phyloP scores from a whole-genome alignment of 2,888 invertebrate species.

The Cenopis cana region DNA sequence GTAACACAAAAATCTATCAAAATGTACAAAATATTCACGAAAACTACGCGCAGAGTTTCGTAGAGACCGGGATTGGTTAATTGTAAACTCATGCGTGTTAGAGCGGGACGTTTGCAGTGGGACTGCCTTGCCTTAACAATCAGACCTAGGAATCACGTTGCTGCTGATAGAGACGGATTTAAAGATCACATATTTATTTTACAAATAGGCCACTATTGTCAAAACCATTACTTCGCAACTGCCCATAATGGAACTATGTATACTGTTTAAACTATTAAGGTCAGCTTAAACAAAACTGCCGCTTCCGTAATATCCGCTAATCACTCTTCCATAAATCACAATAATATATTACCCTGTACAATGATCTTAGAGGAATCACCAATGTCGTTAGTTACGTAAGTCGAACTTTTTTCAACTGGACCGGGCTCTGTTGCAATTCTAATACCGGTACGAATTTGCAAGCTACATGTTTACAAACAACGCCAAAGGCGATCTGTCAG shows the following conservation, averaged over 20 bases:
- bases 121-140: too few relatives aligned
- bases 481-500: slow-evolving; percentile 24
- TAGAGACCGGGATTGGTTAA: too few relatives aligned
- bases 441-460: slow-evolving; percentile 9
- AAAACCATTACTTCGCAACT: background rate
- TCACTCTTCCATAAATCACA: slow-evolving; percentile 21
- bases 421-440: slow-evolving; percentile 32
- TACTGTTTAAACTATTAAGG: background rate
- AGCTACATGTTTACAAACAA: slow-evolving; percentile 35
- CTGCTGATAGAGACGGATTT: too few relatives aligned
- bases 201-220: too few relatives aligned
- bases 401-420: slow-evolving; percentile 22
- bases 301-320: slow-evolving; percentile 5
- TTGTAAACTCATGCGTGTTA: too few relatives aligned
- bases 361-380: slow-evolving; percentile 28
- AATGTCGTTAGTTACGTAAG: slow-evolving; percentile 43
- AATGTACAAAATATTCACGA: too few relatives aligned
- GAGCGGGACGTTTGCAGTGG: too few relatives aligned
- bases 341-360: slow-evolving; percentile 16
- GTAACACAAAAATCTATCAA: too few relatives aligned
- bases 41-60: too few relatives aligned
- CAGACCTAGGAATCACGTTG: too few relatives aligned
- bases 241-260: too few relatives aligned
- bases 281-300: slow-evolving; percentile 8
- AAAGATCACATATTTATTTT: too few relatives aligned